Base-by-base conservation (phyloP, 2,888 invertebrate genomes). In the Bugula neritina region DNA sequence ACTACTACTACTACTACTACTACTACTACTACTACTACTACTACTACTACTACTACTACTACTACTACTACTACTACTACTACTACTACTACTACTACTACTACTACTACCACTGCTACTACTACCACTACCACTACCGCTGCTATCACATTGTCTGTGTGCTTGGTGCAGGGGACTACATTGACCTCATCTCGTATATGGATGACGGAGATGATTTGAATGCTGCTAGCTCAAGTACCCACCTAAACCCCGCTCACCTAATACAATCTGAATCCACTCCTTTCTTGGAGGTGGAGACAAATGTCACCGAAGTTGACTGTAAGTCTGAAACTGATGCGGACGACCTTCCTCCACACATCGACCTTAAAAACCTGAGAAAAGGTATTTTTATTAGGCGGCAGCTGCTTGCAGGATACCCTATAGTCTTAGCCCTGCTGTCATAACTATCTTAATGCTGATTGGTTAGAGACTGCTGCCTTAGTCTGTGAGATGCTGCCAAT, bases 151-250 rank as follows among this genome's bases (percentile, higher is more conserved):
- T 43, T 57, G 3, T 57, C 57, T 57, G 57, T 52, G 10, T 63
- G 63, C 29, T 63, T 63, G 63, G 63, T 63, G 27, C 23, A 70
- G 70, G 70, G 2, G 70, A 70, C 70, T 70, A 70, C 29, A 54
- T 70, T 23, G 70, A 70, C 75, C 75, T 83, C 69, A 79, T 84
- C 35, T 78, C 80, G 1, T 83, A 81, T 75, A 81, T 81, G 54
- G 92, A 92, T 77, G 63, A 63, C 3, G 31, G 10, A 21, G 31
- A 63, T 31, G 43, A 43, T 43, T 10, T 43, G 10, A 43, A 43
- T 43, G 17, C 17, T 17, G 10, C 43, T 17, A 10, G 10, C 43
- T 43, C 43, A 43, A 17, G 10, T 17, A 43, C 5, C 17, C 43
- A 43, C 10, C 43, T 43, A 5, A 17, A 5, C 10, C 10, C 43